Percentiles rank a stretch among this genome's conserved stretches.
phyloP scores from a whole-genome alignment of 2,113 vertebrate genomes.

The Cryptotis parvus region DNA sequence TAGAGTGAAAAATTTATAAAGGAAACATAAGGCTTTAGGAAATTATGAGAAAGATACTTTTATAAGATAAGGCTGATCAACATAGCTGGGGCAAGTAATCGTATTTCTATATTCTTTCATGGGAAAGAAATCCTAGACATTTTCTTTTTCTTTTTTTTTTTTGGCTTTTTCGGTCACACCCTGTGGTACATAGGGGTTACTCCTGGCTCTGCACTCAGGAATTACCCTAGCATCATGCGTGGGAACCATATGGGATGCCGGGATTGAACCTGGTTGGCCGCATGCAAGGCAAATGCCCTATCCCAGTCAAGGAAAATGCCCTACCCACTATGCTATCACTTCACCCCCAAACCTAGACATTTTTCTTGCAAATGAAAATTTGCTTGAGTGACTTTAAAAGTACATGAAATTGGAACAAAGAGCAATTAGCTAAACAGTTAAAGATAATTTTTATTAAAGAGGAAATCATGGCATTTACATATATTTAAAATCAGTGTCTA shows the following conservation, averaged over 20 bases:
- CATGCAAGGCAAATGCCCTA: no score
- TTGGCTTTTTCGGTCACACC: no score
- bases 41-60: constrained; percentile 30
- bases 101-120: background rate
- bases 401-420: constrained; percentile 40
- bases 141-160: no score
- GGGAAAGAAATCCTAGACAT: background rate
- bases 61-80: constrained; percentile 9
- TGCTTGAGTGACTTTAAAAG: constrained; percentile 34
- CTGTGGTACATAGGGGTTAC: no score
- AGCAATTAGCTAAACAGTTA: constrained; percentile 15
- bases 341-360: no score
- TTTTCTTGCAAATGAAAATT: background rate
- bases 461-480: constrained; percentile 40
- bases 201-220: no score
- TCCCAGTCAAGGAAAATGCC: no score
- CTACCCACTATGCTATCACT: no score
- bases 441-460: constrained; percentile 46
- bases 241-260: no score
- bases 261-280: no score
- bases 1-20: background rate
- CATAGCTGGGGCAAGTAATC: background rate
- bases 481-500: background rate
- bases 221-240: no score
- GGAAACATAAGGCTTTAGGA: constrained; percentile 25